Base-by-base conservation (phyloP, 2,888 invertebrate genomes). In the Ophion costatus region DNA sequence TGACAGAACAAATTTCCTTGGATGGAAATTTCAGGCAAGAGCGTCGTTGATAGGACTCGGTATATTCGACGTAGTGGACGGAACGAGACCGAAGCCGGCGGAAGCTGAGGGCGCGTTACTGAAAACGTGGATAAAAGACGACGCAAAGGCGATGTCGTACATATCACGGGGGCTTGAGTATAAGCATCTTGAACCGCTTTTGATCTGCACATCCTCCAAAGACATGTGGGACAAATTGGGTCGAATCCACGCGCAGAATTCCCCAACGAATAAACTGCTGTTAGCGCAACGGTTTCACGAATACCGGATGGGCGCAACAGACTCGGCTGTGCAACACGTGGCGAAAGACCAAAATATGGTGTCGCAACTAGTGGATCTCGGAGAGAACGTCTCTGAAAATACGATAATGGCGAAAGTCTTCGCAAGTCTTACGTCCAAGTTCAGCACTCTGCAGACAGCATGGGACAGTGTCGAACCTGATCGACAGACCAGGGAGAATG, bases 171-270 rank as follows among this genome's bases (percentile, higher is more conserved):
- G 75, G 51, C 51, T 80, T 22, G 80, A 75, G 51, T 80, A 80
- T 11, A 2, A 29, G 9, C 75, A 80, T 29, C 75, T 74, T 33
- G 74, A 88, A 24, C 66, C 78, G 20, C 24, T 88, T 33, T 45
- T 89, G 17, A 78, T 67, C 14, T 84, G 88, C 22, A 29, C 77
- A 0, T 80, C 82, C 1, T 79, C 82, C 38, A 91, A 89, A 9
- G 78, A 80, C 38, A 85, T 80, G 85, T 85, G 85, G 82, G 74
- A 76, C 14, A 83, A 69, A 64, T 38, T 85, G 63, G 56, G 11
- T 10, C 20, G 64, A n/a, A 80, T 86, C 17, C 82, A 88, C 51
- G 80, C 86, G 73, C 85, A 83, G 14, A 88, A 86, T 56, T 85
- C 85, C 14, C 76, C 83, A 20, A 83, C 80, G 14, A 85, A 83